Base-by-base conservation (phyloP, 2,888 invertebrate genomes). In the Anaspis maculata region DNA sequence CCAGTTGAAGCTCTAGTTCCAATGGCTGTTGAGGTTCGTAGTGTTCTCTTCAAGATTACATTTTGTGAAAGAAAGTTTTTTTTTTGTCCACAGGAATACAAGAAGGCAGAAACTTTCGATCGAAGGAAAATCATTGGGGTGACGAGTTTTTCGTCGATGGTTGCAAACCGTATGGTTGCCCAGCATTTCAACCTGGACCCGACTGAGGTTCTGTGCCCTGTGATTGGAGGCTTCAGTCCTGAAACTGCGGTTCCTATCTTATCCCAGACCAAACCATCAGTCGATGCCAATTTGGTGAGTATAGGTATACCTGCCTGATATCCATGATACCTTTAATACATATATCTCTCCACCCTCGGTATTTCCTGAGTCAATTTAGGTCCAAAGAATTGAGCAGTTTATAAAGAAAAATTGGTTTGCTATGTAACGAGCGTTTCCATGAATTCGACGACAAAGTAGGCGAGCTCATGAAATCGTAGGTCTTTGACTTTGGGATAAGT, bases 51-150 rank as follows among this genome's bases (percentile, higher is more conserved):
- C n/a, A n/a, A n/a, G n/a, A n/a, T n/a, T 49, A 46, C 22, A 26
- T 26, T 11, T 30, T 15, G 22, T 11, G 5, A n/a, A n/a, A 3
- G 5, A 3, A 22, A 22, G 19, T 19, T 19, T n/a, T n/a, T n/a
- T n/a, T n/a, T n/a, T n/a, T n/a, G n/a, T n/a, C n/a, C n/a, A 21
- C 28, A 64, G 62, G 63, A 64, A 44, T 63, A 56, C 34, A 59
- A 60, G 41, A 60, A 56, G 42, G 56, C 55, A 15, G 50, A 52
- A 13, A 49, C 51, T 1, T 59, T 58, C 36, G 56, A 62, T 31
- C 45, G 44, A 11, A 51, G 53, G 34, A 56, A 53, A 44, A 56
- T 66, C 14, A 54, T 64, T 10, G 66, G 66, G 3, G 39, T 61
- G 6, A 52, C 57, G 9, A 53, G 48, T 12, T 33, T 52, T 15